Base-by-base conservation (phyloP, 2,113 vertebrate species). In the Platichthys stellatus region DNA sequence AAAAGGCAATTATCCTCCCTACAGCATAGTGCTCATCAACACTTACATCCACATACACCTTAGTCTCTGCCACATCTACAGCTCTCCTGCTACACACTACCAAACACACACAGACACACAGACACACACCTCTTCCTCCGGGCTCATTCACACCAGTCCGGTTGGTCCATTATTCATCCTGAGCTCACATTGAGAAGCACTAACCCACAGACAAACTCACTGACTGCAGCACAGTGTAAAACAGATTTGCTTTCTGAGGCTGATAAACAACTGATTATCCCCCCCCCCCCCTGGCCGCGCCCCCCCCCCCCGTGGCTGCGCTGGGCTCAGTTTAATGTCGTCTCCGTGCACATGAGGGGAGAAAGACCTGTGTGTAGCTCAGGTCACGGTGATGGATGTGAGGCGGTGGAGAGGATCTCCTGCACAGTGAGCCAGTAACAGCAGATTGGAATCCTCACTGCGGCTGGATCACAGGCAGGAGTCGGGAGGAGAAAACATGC, bases 131-230 rank as follows among this genome's bases (percentile, higher is more conserved):
- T 23, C n/a, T 0, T 49, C 23, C 26, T 57, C 54, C 69, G 13
- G 66, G 43, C 57, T 64, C 60, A 69, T 67, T 73, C 49, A 45
- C 51, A 72, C 38, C 67, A 17, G 58, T 72, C 63, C 40, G 43
- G 28, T 51, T 2, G 40, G 61, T 74, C 63, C 66, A 65, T 83
- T 86, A 78, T 23, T 84, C 82, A 80, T 40, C 2, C 49, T 20
- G 67, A 75, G 53, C 53, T 77, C 43, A 43, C 79, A 74, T 86
- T 80, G 83, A 67, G 63, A 71, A 17, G 58, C 43, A 45, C 62
- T 21, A 59, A 13, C 85, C 86, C 72, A 24, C 82, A 88, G 86
- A 87, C 83, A 80, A 76, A 78, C 81, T 65, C 68, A 28, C 63
- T 0, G 26, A 51, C 69, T 61, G 78, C 67, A 57, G 72, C 74